Evolutionary conservation across 2,113 vertebrate species (phyloP).

Genomic region (Hyaena hyaena): DNA sequence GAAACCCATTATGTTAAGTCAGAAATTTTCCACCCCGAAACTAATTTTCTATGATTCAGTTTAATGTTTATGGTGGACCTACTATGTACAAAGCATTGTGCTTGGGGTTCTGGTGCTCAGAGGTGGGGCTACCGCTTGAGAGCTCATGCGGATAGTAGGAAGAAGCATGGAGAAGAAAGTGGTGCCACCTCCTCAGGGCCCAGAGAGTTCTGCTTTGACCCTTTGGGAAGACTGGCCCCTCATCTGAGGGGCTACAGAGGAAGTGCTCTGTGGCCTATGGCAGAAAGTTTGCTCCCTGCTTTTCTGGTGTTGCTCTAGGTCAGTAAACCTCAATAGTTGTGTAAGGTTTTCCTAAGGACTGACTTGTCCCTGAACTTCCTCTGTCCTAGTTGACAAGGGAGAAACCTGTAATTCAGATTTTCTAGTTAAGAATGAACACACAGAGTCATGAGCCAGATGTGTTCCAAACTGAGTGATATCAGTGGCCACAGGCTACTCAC

Average conservation of each 20-base stretch:
- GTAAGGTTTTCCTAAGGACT: not conserved
- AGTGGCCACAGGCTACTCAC: not conserved
- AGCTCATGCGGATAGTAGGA: not conserved
- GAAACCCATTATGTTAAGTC: not conserved
- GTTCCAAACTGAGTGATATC: not conserved
- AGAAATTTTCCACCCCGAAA: conserved; percentile 30
- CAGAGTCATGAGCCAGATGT: not conserved
- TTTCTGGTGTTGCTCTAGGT: not conserved
- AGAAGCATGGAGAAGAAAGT: not conserved
- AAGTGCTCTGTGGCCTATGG: not conserved
- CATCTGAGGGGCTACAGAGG: not conserved
- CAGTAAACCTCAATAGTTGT: not conserved
- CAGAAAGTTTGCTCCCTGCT: not conserved
- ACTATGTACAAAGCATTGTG: not conserved
- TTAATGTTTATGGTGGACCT: not conserved
- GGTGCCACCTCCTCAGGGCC: not conserved
- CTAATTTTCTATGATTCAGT: not conserved
- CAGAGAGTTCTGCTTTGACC: not conserved
- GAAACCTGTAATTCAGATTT: not conserved
- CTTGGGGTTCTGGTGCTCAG: not conserved
- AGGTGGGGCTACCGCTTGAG: not conserved
- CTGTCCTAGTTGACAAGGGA: not conserved
- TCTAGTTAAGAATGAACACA: not conserved
- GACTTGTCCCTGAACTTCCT: not conserved
- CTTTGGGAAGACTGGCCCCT: not conserved